These are phyloP conservation scores for Calonectris borealis DNA, from an alignment of 2,113 vertebrate species.

Conservation along the genomic window DNA sequence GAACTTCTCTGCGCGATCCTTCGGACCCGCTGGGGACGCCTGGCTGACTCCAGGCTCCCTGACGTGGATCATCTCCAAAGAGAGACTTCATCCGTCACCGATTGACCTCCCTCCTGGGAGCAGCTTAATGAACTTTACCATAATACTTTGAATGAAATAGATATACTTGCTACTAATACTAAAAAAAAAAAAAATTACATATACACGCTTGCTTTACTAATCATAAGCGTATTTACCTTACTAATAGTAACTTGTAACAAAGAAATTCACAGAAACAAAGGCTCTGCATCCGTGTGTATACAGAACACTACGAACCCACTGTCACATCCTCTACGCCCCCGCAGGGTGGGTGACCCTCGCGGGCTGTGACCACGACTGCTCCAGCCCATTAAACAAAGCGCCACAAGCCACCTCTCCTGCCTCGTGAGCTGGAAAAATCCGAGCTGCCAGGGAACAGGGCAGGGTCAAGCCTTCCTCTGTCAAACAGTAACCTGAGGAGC, in stretches of 20 bases:
- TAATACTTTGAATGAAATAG: neutral
- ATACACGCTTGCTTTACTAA: neutral
- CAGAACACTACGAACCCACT: neutral
- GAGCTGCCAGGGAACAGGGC: neutral
- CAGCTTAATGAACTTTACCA: rapidly evolving
- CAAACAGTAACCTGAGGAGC: neutral
- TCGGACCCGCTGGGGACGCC: rapidly evolving
- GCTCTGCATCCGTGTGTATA: no score
- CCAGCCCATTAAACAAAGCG: neutral
- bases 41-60: neutral
- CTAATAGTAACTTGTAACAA: neutral
- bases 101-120: neutral
- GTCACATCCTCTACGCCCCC: rapidly evolving
- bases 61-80: rapidly evolving
- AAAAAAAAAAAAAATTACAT: no score
- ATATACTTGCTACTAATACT: neutral
- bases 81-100: rapidly evolving
- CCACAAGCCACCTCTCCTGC: neutral
- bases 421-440: neutral
- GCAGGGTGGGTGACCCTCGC: rapidly evolving
- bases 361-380: rapidly evolving
- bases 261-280: neutral
- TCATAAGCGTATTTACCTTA: neutral
- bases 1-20: neutral
- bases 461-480: neutral